Conservation (phyloP, 2,113 vertebrate species). For the Malurus melanocephalus region DNA sequence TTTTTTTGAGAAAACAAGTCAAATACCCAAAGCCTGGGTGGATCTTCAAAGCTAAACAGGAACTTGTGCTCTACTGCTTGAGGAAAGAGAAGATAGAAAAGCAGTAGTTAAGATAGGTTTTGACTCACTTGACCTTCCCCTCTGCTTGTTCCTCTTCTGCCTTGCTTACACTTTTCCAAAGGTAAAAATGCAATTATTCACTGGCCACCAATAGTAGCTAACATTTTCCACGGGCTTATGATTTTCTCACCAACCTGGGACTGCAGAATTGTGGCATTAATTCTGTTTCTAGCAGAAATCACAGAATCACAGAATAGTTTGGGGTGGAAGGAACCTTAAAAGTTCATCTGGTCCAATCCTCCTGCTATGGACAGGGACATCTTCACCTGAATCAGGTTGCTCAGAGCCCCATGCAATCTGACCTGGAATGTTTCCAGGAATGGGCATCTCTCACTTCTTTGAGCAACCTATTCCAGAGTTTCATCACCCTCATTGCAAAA, state of each 20-base stretch:
- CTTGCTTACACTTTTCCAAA: not conserved
- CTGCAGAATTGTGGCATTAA: accelerated
- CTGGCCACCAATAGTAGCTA: not conserved
- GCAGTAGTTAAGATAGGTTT: not conserved
- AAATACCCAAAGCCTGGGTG: not conserved
- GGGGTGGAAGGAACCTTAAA: not conserved
- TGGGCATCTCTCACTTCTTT: not conserved
- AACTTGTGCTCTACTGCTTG: not conserved
- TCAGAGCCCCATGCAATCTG: not conserved
- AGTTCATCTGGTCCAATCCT: not conserved
- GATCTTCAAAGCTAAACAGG: not conserved
- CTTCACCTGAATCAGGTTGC: not conserved
- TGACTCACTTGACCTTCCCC: not conserved
- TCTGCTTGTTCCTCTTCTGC: not conserved
- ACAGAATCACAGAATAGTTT: not conserved
- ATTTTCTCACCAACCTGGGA: not conserved
- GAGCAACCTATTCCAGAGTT: not conserved
- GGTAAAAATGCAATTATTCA: not conserved
- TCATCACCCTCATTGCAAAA: not conserved
- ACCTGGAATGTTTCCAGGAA: not conserved
- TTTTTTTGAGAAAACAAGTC: not conserved
- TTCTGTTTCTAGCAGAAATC: not conserved
- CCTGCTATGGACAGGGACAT: not conserved
- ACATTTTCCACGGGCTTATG: not conserved
- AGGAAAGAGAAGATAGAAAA: not conserved